phyloP scores from a whole-genome alignment of 2,888 invertebrate genomes.

The Apoda limacodes region DNA sequence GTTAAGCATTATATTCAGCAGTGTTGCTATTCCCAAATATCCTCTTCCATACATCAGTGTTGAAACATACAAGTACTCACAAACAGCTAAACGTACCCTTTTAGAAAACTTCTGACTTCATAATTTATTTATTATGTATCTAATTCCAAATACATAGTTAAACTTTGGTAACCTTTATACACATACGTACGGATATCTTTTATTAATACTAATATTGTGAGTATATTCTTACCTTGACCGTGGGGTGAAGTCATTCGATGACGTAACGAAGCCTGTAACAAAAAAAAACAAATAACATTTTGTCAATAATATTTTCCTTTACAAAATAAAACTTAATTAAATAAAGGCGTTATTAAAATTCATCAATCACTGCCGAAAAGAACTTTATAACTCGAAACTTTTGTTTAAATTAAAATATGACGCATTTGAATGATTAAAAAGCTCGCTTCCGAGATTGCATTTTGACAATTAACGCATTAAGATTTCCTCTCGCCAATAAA shows the following conservation, averaged over 20 bases:
- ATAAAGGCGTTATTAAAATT: conserved; percentile 32
- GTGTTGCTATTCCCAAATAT: too few relatives aligned
- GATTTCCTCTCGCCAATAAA: conserved; percentile 62
- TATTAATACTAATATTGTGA: too few relatives aligned
- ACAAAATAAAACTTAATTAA: conserved; percentile 16
- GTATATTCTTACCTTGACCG: conserved; percentile 50
- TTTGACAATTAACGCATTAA: conserved; percentile 70
- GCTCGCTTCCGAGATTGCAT: conserved; percentile 61
- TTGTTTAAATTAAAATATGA: conserved; percentile 56
- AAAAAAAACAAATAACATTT: conserved; percentile 21
- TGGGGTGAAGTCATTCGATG: conserved; percentile 54
- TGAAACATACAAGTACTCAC: too few relatives aligned
- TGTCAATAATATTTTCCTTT: conserved; percentile 11
- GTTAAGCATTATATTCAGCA: too few relatives aligned
- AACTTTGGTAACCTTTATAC: too few relatives aligned
- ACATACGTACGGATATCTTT: too few relatives aligned
- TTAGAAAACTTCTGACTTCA: too few relatives aligned
- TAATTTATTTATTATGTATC: too few relatives aligned
- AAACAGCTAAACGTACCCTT: too few relatives aligned
- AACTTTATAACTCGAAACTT: conserved; percentile 25
- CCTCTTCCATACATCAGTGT: too few relatives aligned
- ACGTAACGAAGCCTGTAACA: conserved; percentile 59
- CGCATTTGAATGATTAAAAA: conserved; percentile 60
- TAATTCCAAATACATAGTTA: too few relatives aligned
- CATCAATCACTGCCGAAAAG: conserved; percentile 36